phyloP scores from a whole-genome alignment of 1,140 invertebrate genomes.

The Drosophila lini region DNA sequence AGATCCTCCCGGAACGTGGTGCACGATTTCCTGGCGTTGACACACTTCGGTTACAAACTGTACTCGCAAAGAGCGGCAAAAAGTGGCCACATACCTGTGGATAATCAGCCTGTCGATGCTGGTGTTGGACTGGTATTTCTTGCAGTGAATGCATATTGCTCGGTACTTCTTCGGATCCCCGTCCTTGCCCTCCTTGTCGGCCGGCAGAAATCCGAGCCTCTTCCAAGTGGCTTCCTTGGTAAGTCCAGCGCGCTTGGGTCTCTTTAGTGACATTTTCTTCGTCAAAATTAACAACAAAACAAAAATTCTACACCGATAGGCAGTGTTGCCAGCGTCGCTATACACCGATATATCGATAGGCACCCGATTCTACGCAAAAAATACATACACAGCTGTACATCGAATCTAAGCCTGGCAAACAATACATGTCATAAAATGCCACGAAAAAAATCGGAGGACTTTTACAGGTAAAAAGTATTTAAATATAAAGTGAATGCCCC shows the following conservation, averaged over 20 bases:
- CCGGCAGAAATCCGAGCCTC: slow-evolving; percentile 23
- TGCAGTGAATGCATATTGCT: slow-evolving; percentile 32
- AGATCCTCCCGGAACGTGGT: slow-evolving; percentile 20
- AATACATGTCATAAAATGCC: slow-evolving; percentile 36
- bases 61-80: slow-evolving; percentile 6
- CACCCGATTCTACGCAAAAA: slow-evolving; percentile 3
- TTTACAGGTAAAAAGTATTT: slow-evolving; percentile 31
- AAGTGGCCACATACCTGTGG: slow-evolving; percentile 27
- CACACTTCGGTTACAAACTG: not conserved
- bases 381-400: slow-evolving; percentile 25
- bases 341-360: slow-evolving; percentile 5
- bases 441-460: slow-evolving; percentile 41
- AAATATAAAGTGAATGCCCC: not conserved
- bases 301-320: not conserved
- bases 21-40: slow-evolving; percentile 33
- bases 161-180: slow-evolving; percentile 33
- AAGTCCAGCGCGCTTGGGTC: slow-evolving; percentile 15
- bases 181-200: slow-evolving; percentile 16
- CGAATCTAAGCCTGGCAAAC: not conserved
- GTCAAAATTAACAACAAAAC: slow-evolving; percentile 1
- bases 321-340: not conserved
- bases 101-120: slow-evolving; percentile 46
- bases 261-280: slow-evolving; percentile 21
- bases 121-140: slow-evolving; percentile 42
- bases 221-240: slow-evolving; percentile 36